These are phyloP conservation scores for Calliphora vomitoria DNA, from an alignment of 2,888 invertebrate species.

Conservation along the genomic window DNA sequence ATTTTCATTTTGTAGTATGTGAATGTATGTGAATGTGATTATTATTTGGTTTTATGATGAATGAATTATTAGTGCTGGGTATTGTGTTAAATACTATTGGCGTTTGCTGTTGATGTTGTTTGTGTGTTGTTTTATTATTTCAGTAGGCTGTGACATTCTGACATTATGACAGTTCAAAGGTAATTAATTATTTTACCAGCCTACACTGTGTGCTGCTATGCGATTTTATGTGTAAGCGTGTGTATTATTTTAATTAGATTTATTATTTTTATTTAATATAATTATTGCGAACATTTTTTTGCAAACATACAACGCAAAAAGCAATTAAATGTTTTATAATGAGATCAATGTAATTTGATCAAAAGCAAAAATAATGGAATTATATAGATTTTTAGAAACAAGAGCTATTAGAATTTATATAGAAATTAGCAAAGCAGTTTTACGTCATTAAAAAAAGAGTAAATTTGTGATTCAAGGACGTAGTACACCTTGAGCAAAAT, in stretches of 20 bases:
- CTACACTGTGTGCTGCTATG: background rate
- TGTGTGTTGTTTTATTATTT: background rate
- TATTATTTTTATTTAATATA: background rate
- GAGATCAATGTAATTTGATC: background rate
- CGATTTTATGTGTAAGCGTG: background rate
- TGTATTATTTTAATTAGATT: constrained; percentile 34
- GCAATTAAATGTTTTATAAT: too few relatives aligned
- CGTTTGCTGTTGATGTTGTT: background rate
- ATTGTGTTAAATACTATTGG: background rate
- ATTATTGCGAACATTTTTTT: background rate
- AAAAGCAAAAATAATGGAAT: background rate
- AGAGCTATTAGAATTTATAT: too few relatives aligned
- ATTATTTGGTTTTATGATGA: constrained; percentile 4
- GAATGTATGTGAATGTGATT: background rate
- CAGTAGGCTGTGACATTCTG: constrained; percentile 20
- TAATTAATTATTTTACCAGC: constrained; percentile 37
- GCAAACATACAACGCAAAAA: too few relatives aligned
- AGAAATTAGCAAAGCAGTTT: too few relatives aligned
- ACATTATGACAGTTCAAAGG: constrained; percentile 36
- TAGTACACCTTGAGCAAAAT: too few relatives aligned
- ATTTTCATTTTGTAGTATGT: background rate
- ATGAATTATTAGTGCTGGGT: constrained; percentile 14
- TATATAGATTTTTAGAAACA: background rate
- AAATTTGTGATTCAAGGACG: too few relatives aligned
- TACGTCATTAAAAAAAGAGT: too few relatives aligned